Evolutionary conservation across 2,888 invertebrate species (phyloP), one percentile per base, ranked within the genome.

Genomic region (Acleris emargana): DNA sequence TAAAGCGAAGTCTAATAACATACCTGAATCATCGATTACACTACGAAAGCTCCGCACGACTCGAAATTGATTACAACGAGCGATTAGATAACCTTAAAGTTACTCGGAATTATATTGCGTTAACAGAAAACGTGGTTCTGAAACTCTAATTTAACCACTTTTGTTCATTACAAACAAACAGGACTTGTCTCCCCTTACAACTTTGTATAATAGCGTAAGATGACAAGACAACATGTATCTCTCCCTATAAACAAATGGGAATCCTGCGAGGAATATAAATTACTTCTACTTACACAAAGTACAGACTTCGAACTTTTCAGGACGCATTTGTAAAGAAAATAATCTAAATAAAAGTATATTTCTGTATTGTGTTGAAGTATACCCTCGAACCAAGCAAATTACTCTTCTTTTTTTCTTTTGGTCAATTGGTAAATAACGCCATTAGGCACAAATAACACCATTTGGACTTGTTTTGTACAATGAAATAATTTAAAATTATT

Each of bases 61-160:
- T 54, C 18, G 32, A 16, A 42, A 59, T 51, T 28, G 28, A 64
- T 64, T 64, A 59, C 43, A 54, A 17, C 43, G n/a, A 11, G 32
- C 28, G 64, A 64, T 64, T 50, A 64, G 59, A 64, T 59, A 64
- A 55, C 11, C 43, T 20, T 45, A 47, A 47, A n/a, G 55, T 18
- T 58, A 52, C 13, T 59, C 20, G 17, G 54, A 59, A 55, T 60
- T 32, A 45, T 55, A 55, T 64, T 64, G 43, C 50, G 50, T 55
- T 11, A 42, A n/a, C 22, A 16, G 9, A 59, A 58, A 16, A 42
- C 53, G 52, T 16, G 7, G 4, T 6, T 11, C n/a, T 38, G 22
- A 53, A 9, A 42, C 16, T 18, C 18, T 11, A n/a, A 57, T 11
- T 28, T 47, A 52, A 38, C 38, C 22, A 16, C 50, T 32, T 28